Evolutionary conservation across 2,113 vertebrate species (phyloP).

Genomic region (Muscicapa adusta): DNA sequence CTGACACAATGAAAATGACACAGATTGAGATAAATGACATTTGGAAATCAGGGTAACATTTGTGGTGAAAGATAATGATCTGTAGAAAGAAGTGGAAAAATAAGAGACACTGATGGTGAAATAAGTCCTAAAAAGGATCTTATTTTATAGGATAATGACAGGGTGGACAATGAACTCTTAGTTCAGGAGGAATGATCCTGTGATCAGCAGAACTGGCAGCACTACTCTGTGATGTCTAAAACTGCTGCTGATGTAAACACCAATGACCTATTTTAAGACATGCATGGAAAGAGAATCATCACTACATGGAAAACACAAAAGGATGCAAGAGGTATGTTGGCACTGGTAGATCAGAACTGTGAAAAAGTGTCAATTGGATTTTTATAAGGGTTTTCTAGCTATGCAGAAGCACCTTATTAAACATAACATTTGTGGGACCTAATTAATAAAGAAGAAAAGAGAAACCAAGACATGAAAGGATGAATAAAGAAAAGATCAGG

Average conservation of each 20-base stretch:
- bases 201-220: background rate
- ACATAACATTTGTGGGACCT: background rate
- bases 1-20: background rate
- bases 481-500: background rate
- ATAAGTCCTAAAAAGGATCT: background rate
- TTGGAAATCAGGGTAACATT: background rate
- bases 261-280: constrained; percentile 38
- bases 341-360: background rate
- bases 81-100: constrained; percentile 30
- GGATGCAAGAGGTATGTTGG: background rate
- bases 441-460: background rate
- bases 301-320: background rate
- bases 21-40: background rate
- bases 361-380: background rate
- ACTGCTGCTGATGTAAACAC: constrained; percentile 15
- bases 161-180: background rate
- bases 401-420: background rate
- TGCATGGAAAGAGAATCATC: background rate
- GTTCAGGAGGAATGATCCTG: background rate
- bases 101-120: constrained; percentile 16
- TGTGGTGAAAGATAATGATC: constrained; percentile 5
- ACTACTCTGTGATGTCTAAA: background rate
- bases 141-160: constrained; percentile 1
- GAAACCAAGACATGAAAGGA: background rate
- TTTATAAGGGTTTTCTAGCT: background rate